Conservation (phyloP, 1,140 invertebrate species). For the Drosophila lowei region DNA sequence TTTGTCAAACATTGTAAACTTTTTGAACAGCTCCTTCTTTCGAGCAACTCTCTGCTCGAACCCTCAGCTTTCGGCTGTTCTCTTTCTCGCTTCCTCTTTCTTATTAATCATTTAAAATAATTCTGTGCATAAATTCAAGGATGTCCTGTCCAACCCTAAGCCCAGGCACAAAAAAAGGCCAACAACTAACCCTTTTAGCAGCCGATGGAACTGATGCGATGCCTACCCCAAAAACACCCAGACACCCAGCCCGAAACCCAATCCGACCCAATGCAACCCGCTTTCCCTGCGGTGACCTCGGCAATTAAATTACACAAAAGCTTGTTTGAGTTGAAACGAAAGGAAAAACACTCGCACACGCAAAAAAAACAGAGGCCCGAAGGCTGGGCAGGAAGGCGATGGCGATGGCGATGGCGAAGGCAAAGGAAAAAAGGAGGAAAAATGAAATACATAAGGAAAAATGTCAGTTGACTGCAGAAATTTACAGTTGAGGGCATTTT, state of each 20-base stretch:
- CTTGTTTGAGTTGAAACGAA: conserved; percentile 8
- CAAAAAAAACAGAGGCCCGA: not conserved
- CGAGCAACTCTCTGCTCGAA: too few species aligned
- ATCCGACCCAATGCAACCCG: too few species aligned
- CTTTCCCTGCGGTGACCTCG: conserved; percentile 23
- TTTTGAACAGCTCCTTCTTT: too few species aligned
- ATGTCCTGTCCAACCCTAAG: not conserved
- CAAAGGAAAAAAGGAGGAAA: too few species aligned
- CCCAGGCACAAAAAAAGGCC: not conserved
- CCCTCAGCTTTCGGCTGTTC: too few species aligned
- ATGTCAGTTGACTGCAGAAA: conserved; percentile 17
- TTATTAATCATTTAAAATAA: conserved; percentile 49
- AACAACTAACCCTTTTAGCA: not conserved
- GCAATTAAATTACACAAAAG: conserved; percentile 58
- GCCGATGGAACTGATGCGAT: not conserved
- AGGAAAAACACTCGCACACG: conserved; percentile 7
- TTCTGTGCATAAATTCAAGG: conserved; percentile 4
- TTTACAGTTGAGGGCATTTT: conserved; percentile 54
- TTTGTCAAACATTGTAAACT: conserved; percentile 2
- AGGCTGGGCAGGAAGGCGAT: too few species aligned
- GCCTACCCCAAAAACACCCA: not conserved
- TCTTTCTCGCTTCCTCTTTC: not conserved
- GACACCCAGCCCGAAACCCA: too few species aligned
- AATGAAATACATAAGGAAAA: too few species aligned
- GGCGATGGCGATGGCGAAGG: too few species aligned